Conservation (phyloP, 2,113 vertebrate species). For the chimpanzee (Pan troglodytes) region NHGRI_mPanTro3-v2.1_pri NC_072407.2:89355001-89355500, state of each 20-base stretch:
- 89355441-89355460: neutral
- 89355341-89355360: neutral
- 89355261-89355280: neutral
- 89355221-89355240: neutral
- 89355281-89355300: neutral
- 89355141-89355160: neutral
- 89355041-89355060: neutral
- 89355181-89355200: neutral
- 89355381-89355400: neutral
- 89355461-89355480: accelerated
- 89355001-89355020: no score
- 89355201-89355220: no score
- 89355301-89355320: neutral
- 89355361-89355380: neutral
- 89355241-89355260: neutral
- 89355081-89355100: neutral
- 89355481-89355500: neutral
- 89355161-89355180: neutral
- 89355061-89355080: neutral
- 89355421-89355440: neutral
- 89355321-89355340: neutral
- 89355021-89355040: neutral
- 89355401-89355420: neutral
- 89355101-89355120: neutral
- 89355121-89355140: neutral